Percentiles rank a stretch among this genome's conserved stretches.
Evolutionary conservation across 2,888 invertebrate species (phyloP).

Genomic region (Drosophila quasianomalipes): DNA sequence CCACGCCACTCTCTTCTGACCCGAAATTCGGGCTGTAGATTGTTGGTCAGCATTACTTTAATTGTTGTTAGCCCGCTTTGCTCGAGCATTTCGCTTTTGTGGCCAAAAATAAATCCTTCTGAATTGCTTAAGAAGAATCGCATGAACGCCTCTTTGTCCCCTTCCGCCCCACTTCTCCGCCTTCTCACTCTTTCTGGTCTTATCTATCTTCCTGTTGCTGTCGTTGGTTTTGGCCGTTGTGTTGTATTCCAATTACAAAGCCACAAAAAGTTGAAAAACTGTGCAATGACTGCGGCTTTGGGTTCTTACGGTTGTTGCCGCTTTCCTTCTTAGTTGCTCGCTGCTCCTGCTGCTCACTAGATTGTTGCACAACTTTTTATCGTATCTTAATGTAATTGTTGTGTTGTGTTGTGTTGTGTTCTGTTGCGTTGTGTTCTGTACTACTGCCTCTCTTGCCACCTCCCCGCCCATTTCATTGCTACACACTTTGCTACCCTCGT

Average conservation of each 20-base stretch:
- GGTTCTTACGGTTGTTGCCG: constrained; percentile 3
- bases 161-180: not conserved
- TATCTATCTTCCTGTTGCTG: constrained; percentile 62
- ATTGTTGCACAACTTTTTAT: constrained; percentile 80
- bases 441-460: constrained; percentile 11
- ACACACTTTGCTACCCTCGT: constrained; percentile 27
- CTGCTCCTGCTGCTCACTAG: constrained; percentile 43
- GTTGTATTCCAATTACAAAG: constrained; percentile 80
- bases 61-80: constrained; percentile 76
- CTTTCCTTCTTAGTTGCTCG: constrained; percentile 1
- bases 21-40: constrained; percentile 42
- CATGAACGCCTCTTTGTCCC: constrained; percentile 69
- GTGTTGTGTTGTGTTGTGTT: constrained; percentile 51
- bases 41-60: constrained; percentile 80
- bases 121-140: constrained; percentile 75
- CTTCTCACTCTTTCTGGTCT: constrained; percentile 14
- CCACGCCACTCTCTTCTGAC: constrained; percentile 44
- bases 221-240: constrained; percentile 64
- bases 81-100: constrained; percentile 71
- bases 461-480: not conserved
- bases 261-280: constrained; percentile 81
- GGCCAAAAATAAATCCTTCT: constrained; percentile 77
- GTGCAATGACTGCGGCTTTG: constrained; percentile 72
- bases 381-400: constrained; percentile 82
- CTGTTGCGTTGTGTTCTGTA: not conserved